phyloP scores from a whole-genome alignment of 2,113 vertebrate genomes.

The Pluvianellus socialis region DNA sequence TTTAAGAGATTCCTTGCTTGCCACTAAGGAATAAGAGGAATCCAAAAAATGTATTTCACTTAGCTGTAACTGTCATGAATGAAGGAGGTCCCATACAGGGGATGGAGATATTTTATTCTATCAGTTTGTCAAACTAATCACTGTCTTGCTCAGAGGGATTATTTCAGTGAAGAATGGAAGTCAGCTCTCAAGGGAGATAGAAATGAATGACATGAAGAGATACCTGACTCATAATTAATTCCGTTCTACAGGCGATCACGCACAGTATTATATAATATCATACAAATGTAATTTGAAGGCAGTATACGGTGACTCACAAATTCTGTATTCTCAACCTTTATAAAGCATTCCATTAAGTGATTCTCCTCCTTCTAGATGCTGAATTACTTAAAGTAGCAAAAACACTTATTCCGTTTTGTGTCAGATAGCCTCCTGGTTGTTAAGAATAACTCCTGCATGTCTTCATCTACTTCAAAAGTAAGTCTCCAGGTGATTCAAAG shows the following conservation, averaged over 20 bases:
- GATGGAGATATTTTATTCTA: not conserved
- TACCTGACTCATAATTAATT: not conserved
- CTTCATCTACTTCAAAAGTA: not conserved
- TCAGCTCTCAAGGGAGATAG: not conserved
- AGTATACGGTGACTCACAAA: not conserved
- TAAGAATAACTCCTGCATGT: not conserved
- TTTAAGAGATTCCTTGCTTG: not conserved
- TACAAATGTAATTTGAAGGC: not conserved
- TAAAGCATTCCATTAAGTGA: not conserved
- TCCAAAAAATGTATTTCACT: not conserved
- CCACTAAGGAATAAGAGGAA: not conserved
- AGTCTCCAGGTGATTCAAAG: not conserved
- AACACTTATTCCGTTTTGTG: accelerated
- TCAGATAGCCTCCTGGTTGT: not conserved
- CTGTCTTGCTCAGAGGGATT: not conserved
- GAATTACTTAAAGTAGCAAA: not conserved
- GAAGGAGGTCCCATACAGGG: not conserved
- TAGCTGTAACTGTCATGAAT: not conserved
- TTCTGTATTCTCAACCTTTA: not conserved
- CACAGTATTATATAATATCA: not conserved
- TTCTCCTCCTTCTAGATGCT: not conserved
- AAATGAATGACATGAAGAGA: not conserved
- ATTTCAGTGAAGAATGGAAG: not conserved
- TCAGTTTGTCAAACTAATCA: not conserved
- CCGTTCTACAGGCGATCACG: not conserved